Conservation (phyloP, 2,113 vertebrate genomes). For the Pycnonotus jocosus region DNA sequence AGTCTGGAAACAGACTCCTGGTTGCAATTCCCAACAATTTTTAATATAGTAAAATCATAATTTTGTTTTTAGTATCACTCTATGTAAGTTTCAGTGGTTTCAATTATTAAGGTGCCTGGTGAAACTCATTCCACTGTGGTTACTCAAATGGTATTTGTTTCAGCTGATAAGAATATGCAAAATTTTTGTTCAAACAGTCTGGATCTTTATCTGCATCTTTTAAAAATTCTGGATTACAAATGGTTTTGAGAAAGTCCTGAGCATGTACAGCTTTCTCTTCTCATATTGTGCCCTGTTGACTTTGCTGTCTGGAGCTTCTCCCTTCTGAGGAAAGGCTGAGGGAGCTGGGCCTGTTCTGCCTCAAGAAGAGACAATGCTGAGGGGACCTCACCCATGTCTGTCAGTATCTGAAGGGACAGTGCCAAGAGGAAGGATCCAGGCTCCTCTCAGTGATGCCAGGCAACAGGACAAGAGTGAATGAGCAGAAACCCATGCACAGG, state of each 20-base stretch:
- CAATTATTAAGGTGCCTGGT: background rate
- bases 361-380: rapidly evolving
- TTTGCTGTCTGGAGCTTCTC: background rate
- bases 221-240: background rate
- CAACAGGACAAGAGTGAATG: rapidly evolving
- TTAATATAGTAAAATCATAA: background rate
- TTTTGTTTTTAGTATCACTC: background rate
- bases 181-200: background rate
- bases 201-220: background rate
- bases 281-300: rapidly evolving
- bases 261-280: background rate
- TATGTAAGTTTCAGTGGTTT: background rate
- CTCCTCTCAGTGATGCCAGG: background rate
- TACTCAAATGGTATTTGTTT: background rate
- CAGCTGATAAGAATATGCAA: background rate
- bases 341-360: background rate
- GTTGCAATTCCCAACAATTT: background rate
- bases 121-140: background rate
- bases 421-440: background rate
- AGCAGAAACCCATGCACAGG: background rate
- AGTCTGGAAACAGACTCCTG: background rate
- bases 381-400: background rate
- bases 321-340: background rate
- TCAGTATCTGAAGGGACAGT: background rate
- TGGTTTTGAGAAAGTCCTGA: background rate